Evolutionary conservation across 2,888 invertebrate species (phyloP), one percentile per base, ranked within the genome.

Genomic region (Drosophila stalkeri): DNA sequence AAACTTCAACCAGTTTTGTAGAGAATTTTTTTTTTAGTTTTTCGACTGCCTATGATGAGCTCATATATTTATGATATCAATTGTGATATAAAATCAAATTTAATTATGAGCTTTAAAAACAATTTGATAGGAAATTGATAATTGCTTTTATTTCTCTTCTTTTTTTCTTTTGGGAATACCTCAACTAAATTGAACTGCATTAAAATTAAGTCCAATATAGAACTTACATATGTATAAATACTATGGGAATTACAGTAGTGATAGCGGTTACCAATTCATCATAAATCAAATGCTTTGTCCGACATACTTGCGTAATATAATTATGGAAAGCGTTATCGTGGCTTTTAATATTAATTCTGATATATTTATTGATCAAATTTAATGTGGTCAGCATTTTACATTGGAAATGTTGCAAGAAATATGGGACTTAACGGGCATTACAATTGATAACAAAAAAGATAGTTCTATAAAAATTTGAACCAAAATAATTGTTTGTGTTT

Each of bases 311-410:
- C 75, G 52, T 14, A 62, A 64, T 43, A 47, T 63, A 35, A 51
- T 52, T 74, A 63, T 75, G 57, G 31, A 4, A 8, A 37, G 33
- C 64, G 39, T 64, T 79, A 64, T 66, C 65, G 14, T n/a, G 27
- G 72, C 64, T 56, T 65, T 56, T 69, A 62, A 27, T 56, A 64
- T 78, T 69, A 64, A 1, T 14, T 51, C 44, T 61, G 74, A 78
- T 79, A 44, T 66, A 56, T 41, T 49, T 49, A 61, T 69, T 51
- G 59, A 62, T 61, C 49, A 47, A n/a, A 18, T 3, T n/a, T 5
- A 47, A 27, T 44, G 47, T 73, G 75, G 69, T 79, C 75, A 77
- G 63, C 11, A n/a, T 37, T 67, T 76, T 73, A 76, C 75, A 75
- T 55, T 35, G 59, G 12, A 64, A 71, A 59, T 41, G 16, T 18